These are phyloP conservation scores for Ibycter americanus DNA, from an alignment of 2,797 vertebrate species.

Conservation along the genomic window DNA sequence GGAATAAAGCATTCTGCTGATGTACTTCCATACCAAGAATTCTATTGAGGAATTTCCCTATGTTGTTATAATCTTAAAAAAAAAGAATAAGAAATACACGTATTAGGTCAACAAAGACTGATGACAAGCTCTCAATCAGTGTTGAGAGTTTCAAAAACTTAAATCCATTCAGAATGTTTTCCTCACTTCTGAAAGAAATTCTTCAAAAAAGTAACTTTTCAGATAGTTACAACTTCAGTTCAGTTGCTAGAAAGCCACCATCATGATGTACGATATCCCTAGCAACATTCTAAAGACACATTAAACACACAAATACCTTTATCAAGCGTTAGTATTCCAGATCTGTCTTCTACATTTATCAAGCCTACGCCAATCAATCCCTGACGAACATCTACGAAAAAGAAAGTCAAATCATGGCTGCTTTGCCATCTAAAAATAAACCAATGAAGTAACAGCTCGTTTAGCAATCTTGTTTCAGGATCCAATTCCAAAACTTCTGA, in stretches of 20 bases:
- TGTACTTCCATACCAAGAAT: constrained; percentile 98
- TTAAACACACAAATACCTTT: constrained; percentile 83
- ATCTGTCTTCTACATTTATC: constrained; percentile 93
- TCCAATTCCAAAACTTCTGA: background rate
- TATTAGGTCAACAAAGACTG: background rate
- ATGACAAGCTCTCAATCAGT: background rate
- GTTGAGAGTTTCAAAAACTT: background rate
- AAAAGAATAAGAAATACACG: background rate
- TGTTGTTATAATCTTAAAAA: constrained; percentile 96
- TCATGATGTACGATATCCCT: accelerated
- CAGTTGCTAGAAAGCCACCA: background rate
- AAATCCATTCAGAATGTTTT: no score
- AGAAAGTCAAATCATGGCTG: background rate
- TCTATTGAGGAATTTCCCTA: constrained; percentile 96
- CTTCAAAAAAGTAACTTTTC: background rate
- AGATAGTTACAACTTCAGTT: background rate
- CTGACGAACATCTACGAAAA: constrained; percentile 87
- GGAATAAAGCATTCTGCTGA: constrained; percentile 96
- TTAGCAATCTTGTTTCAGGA: background rate
- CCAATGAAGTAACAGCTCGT: background rate
- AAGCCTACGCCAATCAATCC: constrained; percentile 97
- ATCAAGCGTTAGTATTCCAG: constrained; percentile 89
- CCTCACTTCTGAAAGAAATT: no score
- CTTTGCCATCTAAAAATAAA: background rate
- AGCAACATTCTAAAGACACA: background rate